These are phyloP conservation scores for Cheilosia vernalis DNA, from an alignment of 2,888 invertebrate genomes.

Conservation along the genomic window DNA sequence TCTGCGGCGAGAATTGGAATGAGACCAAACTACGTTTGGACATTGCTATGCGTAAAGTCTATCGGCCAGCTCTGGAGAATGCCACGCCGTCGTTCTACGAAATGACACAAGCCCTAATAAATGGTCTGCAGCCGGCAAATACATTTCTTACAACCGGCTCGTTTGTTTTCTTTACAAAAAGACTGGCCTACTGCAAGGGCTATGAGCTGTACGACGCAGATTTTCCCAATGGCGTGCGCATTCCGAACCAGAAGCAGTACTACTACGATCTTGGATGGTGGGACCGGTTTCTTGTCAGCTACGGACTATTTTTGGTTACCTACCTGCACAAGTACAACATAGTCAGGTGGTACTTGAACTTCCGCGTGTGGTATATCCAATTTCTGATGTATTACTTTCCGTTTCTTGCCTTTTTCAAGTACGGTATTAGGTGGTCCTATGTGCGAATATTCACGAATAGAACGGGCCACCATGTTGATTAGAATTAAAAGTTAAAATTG, in stretches of 20 bases:
- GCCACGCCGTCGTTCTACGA: slow-evolving; percentile 87
- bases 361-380: slow-evolving; percentile 85
- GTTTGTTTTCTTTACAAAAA: slow-evolving; percentile 85
- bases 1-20: slow-evolving; percentile 86
- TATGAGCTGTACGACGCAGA: slow-evolving; percentile 84
- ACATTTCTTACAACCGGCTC: slow-evolving; percentile 86
- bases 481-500: slow-evolving; percentile 35
- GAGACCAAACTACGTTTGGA: slow-evolving; percentile 86
- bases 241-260: slow-evolving; percentile 82
- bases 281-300: slow-evolving; percentile 82
- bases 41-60: slow-evolving; percentile 86
- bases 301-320: slow-evolving; percentile 80
- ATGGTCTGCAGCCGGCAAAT: slow-evolving; percentile 88
- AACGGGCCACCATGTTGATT: slow-evolving; percentile 76
- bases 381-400: slow-evolving; percentile 88
- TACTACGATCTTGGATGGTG: slow-evolving; percentile 84
- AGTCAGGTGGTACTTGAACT: slow-evolving; percentile 87
- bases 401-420: slow-evolving; percentile 87
- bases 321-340: slow-evolving; percentile 84
- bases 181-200: slow-evolving; percentile 85
- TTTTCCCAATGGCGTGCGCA: slow-evolving; percentile 77
- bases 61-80: slow-evolving; percentile 86
- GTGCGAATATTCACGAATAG: slow-evolving; percentile 85
- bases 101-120: slow-evolving; percentile 87
- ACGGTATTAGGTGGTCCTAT: slow-evolving; percentile 86